Conservation (phyloP, 2,888 invertebrate genomes). For the Drosophila acutilabella region DNA sequence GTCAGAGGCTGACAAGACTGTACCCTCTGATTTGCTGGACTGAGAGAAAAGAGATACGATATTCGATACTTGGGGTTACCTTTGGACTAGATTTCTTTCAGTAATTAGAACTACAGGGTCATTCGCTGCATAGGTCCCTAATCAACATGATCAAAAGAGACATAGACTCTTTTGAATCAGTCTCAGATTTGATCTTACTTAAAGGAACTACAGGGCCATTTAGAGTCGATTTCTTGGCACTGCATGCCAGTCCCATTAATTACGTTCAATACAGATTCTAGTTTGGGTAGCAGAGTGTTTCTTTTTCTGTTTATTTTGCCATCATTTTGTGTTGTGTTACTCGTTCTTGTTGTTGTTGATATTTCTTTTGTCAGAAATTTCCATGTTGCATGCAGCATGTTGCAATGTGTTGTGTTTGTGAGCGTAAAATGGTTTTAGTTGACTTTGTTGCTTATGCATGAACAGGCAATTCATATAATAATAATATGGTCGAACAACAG, state of each 20-base stretch:
- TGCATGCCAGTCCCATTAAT: not conserved
- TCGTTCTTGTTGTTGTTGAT: not conserved
- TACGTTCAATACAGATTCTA: not conserved
- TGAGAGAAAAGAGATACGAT: no score
- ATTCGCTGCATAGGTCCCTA: no score
- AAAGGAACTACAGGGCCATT: not conserved
- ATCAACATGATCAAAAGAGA: no score
- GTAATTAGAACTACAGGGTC: no score
- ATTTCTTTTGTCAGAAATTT: not conserved
- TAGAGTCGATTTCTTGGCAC: not conserved
- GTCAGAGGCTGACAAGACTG: no score
- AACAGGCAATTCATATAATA: conserved; percentile 13
- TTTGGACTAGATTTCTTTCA: no score
- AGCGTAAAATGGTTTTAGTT: conserved; percentile 4
- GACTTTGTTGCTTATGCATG: conserved; percentile 15
- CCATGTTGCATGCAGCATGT: conserved; percentile 7
- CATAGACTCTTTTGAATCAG: no score
- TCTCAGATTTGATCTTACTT: no score
- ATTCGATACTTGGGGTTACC: no score
- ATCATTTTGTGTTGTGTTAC: not conserved
- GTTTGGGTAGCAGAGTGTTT: not conserved
- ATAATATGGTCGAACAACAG: conserved; percentile 21
- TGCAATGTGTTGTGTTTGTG: conserved; percentile 1
- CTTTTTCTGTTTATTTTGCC: conserved; percentile 5
- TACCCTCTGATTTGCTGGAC: no score